Conservation (phyloP, 2,113 vertebrate genomes). For the Zosterops japonicus region DNA sequence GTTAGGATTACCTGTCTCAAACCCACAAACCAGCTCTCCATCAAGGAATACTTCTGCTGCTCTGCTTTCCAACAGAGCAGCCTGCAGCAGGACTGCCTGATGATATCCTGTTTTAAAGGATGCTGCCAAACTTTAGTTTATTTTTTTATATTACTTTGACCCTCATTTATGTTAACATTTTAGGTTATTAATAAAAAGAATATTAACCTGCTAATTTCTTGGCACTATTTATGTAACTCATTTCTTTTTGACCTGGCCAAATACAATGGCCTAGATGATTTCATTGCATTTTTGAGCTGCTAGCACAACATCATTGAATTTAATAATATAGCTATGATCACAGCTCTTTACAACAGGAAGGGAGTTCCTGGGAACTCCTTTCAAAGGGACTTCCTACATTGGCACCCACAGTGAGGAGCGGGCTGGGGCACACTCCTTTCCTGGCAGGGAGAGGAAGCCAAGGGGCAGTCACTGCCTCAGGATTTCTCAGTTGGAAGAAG, state of each 20-base stretch:
- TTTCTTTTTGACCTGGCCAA: not conserved
- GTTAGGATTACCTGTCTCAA: not conserved
- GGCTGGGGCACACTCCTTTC: not conserved
- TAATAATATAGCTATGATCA: not conserved
- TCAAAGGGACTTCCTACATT: not conserved
- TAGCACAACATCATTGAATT: not conserved
- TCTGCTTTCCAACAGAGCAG: not conserved
- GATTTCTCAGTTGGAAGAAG: not conserved
- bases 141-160: not conserved
- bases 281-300: slow-evolving; percentile 1
- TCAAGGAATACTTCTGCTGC: not conserved
- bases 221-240: not conserved
- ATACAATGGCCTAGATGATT: slow-evolving; percentile 40
- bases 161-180: not conserved
- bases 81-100: not conserved
- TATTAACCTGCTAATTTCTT: not conserved
- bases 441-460: not conserved
- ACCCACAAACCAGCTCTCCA: not conserved
- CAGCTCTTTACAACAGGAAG: slow-evolving; percentile 34
- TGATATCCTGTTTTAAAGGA: not conserved
- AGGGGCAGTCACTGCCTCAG: not conserved
- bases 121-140: not conserved
- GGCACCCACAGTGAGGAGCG: accelerated
- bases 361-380: slow-evolving; percentile 59
- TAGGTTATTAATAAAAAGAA: not conserved